Base-by-base conservation (phyloP, 2,797 vertebrate species). In the Pseudochromis fuscus region DNA sequence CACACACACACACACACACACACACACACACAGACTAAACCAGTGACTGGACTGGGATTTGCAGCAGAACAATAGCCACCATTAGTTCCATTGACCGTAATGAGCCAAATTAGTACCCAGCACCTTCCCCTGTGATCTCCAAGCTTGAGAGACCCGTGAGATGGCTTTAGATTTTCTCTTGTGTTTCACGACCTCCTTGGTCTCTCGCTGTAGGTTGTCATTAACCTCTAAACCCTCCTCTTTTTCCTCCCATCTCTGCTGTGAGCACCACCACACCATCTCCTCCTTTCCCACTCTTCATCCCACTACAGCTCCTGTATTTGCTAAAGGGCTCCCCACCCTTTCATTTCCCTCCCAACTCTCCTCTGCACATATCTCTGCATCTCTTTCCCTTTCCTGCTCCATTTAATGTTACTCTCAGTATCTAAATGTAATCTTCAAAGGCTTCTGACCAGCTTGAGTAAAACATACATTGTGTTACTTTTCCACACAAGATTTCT, bases 21-120 rank as follows among this genome's bases (percentile, higher is more conserved):
- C 25, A n/a, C 27, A 59, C 64, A 44, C 58, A 49, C 21, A 50
- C 38, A 56, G 27, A 66, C 8, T 35, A 71, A 35, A 42, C 9
- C 44, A 33, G 35, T 62, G 58, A 69, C 62, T 69, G 35, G 25
- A 4, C 25, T 24, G 48, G 44, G 31, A 64, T 62, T 73, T 67
- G 44, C 38, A 27, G 45, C 49, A 67, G 75, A 67, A 82, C 83
- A 89, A 86, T 60, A 63, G 71, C 46, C 5, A 60, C 77, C 72
- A 83, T 92, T 89, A 84, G 79, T 46, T 78, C 72, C 73, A 87
- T 57, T 91, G 85, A 79, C 75, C 61, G 7, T 88, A 91, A 92
- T 82, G 86, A 90, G 81, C 49, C 60, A 87, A 87, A 94, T 93
- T 82, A 93, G 81, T 82, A 85, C 33, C 72, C 71, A 64, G 75